Conservation (phyloP, 2,797 vertebrate species). For the Ptychadena robeensis region DNA sequence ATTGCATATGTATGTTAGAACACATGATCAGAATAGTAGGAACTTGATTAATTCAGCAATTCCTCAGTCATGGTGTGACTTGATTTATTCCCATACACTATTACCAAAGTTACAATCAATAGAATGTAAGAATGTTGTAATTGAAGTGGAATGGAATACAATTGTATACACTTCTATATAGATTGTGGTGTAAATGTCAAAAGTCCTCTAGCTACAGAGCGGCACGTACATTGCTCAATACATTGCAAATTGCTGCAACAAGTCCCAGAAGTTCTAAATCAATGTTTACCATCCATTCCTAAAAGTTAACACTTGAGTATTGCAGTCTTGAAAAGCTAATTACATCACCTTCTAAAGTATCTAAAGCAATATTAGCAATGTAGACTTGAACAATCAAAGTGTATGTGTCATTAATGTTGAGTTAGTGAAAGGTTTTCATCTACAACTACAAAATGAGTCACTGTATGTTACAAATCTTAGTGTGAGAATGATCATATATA, state of each 20-base stretch:
- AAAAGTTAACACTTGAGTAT: not conserved
- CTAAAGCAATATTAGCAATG: not conserved
- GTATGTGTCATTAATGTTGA: too few species aligned
- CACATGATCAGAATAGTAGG: not conserved
- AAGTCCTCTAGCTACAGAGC: constrained; percentile 22
- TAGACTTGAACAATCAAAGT: not conserved
- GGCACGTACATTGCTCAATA: constrained; percentile 5
- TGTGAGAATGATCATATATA: too few species aligned
- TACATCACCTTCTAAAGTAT: not conserved
- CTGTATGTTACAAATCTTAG: too few species aligned
- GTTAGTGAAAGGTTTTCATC: too few species aligned
- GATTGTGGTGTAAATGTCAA: constrained; percentile 35
- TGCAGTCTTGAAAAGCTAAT: not conserved
- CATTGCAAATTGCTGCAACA: not conserved
- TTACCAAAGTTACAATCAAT: constrained; percentile 22
- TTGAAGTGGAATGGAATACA: constrained; percentile 22
- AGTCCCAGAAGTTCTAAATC: not conserved
- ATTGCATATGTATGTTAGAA: too few species aligned
- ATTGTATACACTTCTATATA: constrained; percentile 21
- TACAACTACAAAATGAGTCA: too few species aligned
- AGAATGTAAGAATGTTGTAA: constrained; percentile 2
- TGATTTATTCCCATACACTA: not conserved
- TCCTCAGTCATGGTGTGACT: not conserved
- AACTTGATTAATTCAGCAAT: not conserved
- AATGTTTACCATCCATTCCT: constrained; percentile 9